These are phyloP conservation scores for Cyclophora punctaria DNA, from an alignment of 2,888 invertebrate genomes.

Conservation along the genomic window DNA sequence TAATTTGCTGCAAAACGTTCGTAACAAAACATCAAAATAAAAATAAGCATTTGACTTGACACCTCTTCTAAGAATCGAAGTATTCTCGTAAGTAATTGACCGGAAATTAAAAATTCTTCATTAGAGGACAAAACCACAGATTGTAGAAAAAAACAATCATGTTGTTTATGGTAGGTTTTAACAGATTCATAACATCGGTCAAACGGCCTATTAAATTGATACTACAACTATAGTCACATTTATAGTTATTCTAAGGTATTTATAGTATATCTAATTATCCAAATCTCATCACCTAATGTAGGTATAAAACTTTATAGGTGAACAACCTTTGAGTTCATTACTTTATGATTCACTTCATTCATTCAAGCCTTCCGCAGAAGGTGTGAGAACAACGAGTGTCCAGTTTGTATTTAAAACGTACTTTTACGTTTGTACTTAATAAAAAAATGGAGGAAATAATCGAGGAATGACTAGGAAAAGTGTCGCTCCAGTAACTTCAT, in stretches of 20 bases:
- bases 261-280: no score
- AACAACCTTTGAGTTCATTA: no score
- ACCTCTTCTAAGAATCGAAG: constrained; percentile 28
- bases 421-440: constrained; percentile 10
- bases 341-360: constrained; percentile 14
- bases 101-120: constrained; percentile 61
- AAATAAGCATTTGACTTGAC: no score
- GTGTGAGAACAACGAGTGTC: constrained; percentile 43
- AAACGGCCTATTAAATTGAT: no score
- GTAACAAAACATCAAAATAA: no score
- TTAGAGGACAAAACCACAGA: constrained; percentile 21
- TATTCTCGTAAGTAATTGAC: constrained; percentile 26
- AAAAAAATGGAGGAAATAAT: constrained; percentile 64
- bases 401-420: constrained; percentile 36
- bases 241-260: no score
- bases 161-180: no score
- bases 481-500: constrained; percentile 50
- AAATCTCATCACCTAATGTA: no score
- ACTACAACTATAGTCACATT: no score
- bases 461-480: constrained; percentile 45
- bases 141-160: background rate
- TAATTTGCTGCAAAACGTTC: no score
- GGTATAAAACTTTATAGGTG: no score
- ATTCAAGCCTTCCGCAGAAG: background rate
- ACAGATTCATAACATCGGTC: no score